A percentile compares a stretch with the other conserved stretches of the same genome.
Conservation (phyloP, 1,140 invertebrate species). For the Catajapyx aquilonaris region DNA sequence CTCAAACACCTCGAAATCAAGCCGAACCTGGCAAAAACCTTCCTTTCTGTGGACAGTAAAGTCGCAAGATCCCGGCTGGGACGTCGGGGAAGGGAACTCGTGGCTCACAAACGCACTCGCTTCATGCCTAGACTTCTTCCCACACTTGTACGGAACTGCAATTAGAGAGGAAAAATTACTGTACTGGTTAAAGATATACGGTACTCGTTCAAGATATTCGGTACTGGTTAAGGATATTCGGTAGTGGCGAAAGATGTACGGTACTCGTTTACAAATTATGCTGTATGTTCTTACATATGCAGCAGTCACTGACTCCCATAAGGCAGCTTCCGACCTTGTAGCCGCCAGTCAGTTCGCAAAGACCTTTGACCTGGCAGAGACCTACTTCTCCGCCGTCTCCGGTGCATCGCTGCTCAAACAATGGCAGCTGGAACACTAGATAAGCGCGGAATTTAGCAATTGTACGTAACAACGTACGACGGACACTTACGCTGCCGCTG, state of each 20-base stretch:
- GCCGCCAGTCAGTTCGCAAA: background rate
- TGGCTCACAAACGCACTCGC: background rate
- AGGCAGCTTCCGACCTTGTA: background rate
- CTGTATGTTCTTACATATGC: background rate
- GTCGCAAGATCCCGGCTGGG: background rate
- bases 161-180: background rate
- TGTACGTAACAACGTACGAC: no score
- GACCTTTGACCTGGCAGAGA: background rate
- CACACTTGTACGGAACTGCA: background rate
- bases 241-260: background rate
- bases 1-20: background rate
- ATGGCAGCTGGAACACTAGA: no score
- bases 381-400: background rate
- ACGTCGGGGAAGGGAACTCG: background rate
- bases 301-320: background rate
- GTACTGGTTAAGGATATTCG: background rate
- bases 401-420: background rate
- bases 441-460: no score
- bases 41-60: background rate
- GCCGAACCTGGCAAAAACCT: background rate
- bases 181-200: background rate
- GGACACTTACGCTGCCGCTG: no score
- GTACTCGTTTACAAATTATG: background rate
- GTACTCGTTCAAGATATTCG: background rate
- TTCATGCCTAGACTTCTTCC: background rate